Evolutionary conservation across 2,888 invertebrate genomes (phyloP).

Genomic region (Ochropleura plecta): DNA sequence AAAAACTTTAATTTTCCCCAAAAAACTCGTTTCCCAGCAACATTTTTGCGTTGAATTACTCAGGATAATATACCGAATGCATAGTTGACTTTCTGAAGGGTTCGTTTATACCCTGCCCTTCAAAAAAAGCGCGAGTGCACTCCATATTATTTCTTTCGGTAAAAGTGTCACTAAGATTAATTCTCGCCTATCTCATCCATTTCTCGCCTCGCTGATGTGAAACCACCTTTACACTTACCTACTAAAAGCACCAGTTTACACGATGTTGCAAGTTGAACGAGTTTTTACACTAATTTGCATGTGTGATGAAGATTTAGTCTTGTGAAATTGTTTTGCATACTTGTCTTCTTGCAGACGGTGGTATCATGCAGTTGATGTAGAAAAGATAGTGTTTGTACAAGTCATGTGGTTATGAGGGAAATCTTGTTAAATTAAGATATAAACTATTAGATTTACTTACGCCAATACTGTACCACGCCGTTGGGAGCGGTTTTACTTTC

Average conservation of each 20-base stretch:
- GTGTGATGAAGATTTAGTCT: conserved; percentile 54
- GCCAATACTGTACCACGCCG: conserved; percentile 9
- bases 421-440: conserved; percentile 23
- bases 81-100: too few species aligned
- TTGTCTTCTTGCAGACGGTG: conserved; percentile 3
- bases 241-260: conserved; percentile 54
- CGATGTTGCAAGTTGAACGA: conserved; percentile 53
- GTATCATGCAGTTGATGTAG: conserved; percentile 36
- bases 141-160: not conserved
- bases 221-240: conserved; percentile 26
- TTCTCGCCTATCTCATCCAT: not conserved
- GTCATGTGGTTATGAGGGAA: not conserved
- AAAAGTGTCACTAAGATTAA: not conserved
- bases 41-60: too few species aligned
- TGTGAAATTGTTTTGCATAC: conserved; percentile 55
- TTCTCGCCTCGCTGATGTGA: not conserved
- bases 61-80: too few species aligned
- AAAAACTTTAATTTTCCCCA: too few species aligned
- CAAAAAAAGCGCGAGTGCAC: not conserved
- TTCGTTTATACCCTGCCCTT: too few species aligned
- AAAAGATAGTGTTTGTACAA: conserved; percentile 33
- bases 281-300: conserved; percentile 58
- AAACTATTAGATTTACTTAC: conserved; percentile 16
- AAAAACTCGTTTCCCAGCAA: too few species aligned
- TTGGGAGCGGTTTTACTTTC: conserved; percentile 11